phyloP scores from a whole-genome alignment of 2,888 invertebrate species.

The Nephrocerus scutellatus region DNA sequence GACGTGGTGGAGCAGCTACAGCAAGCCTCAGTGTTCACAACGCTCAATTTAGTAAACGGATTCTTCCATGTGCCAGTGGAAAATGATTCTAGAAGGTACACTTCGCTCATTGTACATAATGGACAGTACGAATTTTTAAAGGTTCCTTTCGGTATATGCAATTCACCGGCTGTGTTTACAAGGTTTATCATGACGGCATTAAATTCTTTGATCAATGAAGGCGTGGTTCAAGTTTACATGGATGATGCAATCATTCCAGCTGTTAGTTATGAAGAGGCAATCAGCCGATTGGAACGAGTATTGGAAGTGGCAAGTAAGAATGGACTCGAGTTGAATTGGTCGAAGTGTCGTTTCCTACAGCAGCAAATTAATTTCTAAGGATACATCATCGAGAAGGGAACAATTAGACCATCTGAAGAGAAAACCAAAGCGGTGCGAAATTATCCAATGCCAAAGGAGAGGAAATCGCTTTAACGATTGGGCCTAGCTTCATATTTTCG shows the following conservation, averaged over 20 bases:
- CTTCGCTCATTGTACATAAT: slow-evolving; percentile 14
- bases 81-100: slow-evolving; percentile 13
- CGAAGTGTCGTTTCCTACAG: slow-evolving; percentile 13
- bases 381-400: slow-evolving; percentile 4
- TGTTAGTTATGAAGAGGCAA: slow-evolving; percentile 10
- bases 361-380: slow-evolving; percentile 11
- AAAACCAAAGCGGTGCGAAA: slow-evolving; percentile 7
- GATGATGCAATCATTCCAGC: slow-evolving; percentile 18
- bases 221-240: slow-evolving; percentile 9
- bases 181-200: slow-evolving; percentile 1
- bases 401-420: slow-evolving; percentile 4
- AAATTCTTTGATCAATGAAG: slow-evolving; percentile 2
- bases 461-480: slow-evolving; percentile 7
- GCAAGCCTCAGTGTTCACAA: slow-evolving; percentile 4
- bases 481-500: slow-evolving; percentile 13
- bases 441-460: slow-evolving; percentile 3
- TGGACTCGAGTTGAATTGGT: slow-evolving; percentile 6
- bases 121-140: slow-evolving; percentile 16
- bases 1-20: slow-evolving; percentile 16
- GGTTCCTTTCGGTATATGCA: background rate
- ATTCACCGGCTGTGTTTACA: slow-evolving; percentile 6
- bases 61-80: slow-evolving; percentile 12
- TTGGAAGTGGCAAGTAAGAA: slow-evolving; percentile 9
- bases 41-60: background rate
- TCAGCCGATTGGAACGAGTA: background rate